phyloP scores from a whole-genome alignment of 2,113 vertebrate species.

The Hyla sarda region DNA sequence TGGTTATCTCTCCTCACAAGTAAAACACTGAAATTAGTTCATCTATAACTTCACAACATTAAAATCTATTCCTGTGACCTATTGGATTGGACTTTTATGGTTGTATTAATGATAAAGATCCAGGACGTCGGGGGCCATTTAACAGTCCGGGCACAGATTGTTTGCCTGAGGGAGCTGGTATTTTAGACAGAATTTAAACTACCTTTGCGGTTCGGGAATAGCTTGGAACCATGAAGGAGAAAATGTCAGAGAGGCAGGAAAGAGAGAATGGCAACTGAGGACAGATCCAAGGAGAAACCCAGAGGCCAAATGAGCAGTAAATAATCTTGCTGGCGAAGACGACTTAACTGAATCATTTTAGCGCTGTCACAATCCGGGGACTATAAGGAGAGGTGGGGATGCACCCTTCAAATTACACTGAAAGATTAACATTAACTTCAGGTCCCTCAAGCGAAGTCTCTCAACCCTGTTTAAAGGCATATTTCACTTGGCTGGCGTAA shows the following conservation, averaged over 20 bases:
- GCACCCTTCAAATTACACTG: conserved; percentile 19
- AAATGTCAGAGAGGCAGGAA: conserved; percentile 52
- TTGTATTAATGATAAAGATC: conserved; percentile 48
- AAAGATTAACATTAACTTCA: conserved; percentile 22
- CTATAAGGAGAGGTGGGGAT: conserved; percentile 21
- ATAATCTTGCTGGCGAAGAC: conserved; percentile 51
- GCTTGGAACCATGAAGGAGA: conserved; percentile 56
- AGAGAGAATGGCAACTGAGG: conserved; percentile 57
- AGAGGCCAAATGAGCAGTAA: conserved; percentile 58
- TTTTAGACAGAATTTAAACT: conserved; percentile 59
- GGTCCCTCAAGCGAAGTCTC: conserved; percentile 17
- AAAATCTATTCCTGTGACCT: conserved; percentile 50
- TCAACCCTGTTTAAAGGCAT: neutral
- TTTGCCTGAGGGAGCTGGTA: conserved; percentile 58
- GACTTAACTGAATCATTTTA: conserved; percentile 52
- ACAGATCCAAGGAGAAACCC: conserved; percentile 58
- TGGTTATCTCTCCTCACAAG: neutral
- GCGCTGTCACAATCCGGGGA: conserved; percentile 32
- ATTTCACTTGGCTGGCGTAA: conserved; percentile 6
- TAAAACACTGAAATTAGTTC: conserved; percentile 8
- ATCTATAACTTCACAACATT: conserved; percentile 41
- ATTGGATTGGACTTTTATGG: conserved; percentile 50
- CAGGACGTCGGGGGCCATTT: conserved; percentile 41
- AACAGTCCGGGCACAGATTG: conserved; percentile 56
- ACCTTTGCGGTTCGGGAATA: conserved; percentile 54